Evolutionary conservation across 37 sponge, comb jelly and placozoan species (phyloP).

Genomic region (Cliona cf. orientalis): DNA sequence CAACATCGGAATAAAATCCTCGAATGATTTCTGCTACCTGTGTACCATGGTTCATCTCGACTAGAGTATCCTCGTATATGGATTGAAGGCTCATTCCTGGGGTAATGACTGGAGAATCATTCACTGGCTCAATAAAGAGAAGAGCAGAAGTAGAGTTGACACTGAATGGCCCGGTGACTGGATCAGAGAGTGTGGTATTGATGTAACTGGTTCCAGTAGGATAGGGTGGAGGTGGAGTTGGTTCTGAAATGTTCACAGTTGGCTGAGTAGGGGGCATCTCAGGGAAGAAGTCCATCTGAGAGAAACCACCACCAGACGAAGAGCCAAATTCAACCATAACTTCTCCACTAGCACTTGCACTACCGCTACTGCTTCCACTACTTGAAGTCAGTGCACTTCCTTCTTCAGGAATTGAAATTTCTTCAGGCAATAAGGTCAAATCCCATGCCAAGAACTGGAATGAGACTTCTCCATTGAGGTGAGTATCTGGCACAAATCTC

Average conservation of each 20-base stretch:
- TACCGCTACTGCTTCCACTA: constrained; percentile 19
- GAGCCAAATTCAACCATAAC: background rate
- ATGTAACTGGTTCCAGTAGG: constrained; percentile 45
- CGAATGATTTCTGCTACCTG: constrained; percentile 62
- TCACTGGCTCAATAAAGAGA: constrained; percentile 72
- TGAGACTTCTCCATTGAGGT: constrained; percentile 76
- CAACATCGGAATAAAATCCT: constrained; percentile 71
- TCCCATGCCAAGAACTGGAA: constrained; percentile 88
- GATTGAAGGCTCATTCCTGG: constrained; percentile 51
- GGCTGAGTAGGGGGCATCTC: too few relatives aligned
- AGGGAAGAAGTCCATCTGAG: background rate
- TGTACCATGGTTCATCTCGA: constrained; percentile 78
- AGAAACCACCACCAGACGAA: background rate
- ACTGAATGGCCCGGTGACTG: constrained; percentile 73
- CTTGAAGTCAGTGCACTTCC: constrained; percentile 11
- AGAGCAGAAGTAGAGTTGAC: constrained; percentile 51
- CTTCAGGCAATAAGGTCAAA: constrained; percentile 28
- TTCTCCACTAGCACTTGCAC: background rate
- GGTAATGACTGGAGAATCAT: constrained; percentile 80
- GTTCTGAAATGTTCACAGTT: background rate
- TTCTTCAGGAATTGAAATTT: background rate
- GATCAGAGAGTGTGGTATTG: constrained; percentile 48
- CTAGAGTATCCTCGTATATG: constrained; percentile 58
- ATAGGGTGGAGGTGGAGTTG: constrained; percentile 13
- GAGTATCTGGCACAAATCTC: constrained; percentile 71